Evolutionary conservation across 2,113 vertebrate species (phyloP).

Genomic region (Rhynchomys soricoides): DNA sequence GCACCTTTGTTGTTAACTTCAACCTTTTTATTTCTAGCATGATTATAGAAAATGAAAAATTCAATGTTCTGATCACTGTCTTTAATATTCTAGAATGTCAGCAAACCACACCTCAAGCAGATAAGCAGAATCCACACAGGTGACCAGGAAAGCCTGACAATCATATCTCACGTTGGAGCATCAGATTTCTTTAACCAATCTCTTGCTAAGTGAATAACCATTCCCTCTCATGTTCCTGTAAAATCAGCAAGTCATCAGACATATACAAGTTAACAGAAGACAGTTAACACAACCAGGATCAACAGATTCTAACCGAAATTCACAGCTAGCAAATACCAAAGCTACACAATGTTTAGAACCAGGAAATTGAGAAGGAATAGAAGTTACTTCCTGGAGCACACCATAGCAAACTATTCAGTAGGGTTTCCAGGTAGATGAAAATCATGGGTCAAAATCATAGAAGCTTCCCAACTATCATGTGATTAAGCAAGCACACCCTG

Average conservation of each 20-base stretch:
- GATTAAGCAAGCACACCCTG: not conserved
- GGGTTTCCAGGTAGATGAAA: not conserved
- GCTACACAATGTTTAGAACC: not conserved
- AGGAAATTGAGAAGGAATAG: not conserved
- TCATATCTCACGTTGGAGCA: accelerated
- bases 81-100: not conserved
- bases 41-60: constrained; percentile 59
- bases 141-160: not conserved
- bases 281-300: not conserved
- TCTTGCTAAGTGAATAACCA: not conserved
- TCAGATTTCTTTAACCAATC: not conserved
- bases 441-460: not conserved
- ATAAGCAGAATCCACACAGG: not conserved
- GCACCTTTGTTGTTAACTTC: not conserved
- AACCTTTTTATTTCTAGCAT: not conserved
- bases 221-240: not conserved
- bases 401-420: not conserved
- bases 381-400: not conserved
- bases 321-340: not conserved
- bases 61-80: not conserved
- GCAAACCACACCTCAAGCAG: not conserved
- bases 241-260: not conserved
- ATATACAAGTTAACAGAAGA: not conserved
- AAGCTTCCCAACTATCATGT: not conserved
- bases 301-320: not conserved